phyloP scores from a whole-genome alignment of 2,797 vertebrate genomes.

The Ptychobarbus kaznakovi region DNA sequence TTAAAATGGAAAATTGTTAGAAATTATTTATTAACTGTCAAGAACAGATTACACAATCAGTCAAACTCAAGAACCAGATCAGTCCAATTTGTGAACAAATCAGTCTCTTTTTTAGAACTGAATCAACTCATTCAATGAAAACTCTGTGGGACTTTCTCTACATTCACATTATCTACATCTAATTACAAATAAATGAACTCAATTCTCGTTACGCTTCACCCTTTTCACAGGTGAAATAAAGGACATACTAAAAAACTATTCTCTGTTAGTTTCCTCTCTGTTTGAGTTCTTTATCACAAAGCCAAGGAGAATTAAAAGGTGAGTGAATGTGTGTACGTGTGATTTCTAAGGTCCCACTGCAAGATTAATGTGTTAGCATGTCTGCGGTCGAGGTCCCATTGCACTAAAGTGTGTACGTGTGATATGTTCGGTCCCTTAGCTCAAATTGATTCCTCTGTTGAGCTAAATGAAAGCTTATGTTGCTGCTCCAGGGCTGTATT shows the following conservation, averaged over 20 bases:
- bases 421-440: constrained; percentile 25
- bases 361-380: constrained; percentile 35
- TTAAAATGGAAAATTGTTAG: not conserved
- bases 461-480: constrained; percentile 53
- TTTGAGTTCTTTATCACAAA: constrained; percentile 18
- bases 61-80: not conserved
- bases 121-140: too few species aligned
- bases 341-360: constrained; percentile 9
- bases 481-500: constrained; percentile 28
- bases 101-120: not conserved
- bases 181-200: not conserved
- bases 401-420: constrained; percentile 26
- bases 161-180: not conserved
- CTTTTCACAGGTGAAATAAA: constrained; percentile 15
- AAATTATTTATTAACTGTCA: not conserved
- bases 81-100: not conserved
- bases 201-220: not conserved
- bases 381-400: not conserved
- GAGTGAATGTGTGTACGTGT: not conserved
- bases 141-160: not conserved
- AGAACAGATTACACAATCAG: not conserved
- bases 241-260: not conserved
- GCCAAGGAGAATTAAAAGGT: constrained; percentile 1
- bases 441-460: constrained; percentile 41
- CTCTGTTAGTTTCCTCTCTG: constrained; percentile 2